Evolutionary conservation across 2,797 vertebrate genomes (phyloP), one percentile per base, ranked within the genome.

Genomic region (Kryptopterus vitreolus): DNA sequence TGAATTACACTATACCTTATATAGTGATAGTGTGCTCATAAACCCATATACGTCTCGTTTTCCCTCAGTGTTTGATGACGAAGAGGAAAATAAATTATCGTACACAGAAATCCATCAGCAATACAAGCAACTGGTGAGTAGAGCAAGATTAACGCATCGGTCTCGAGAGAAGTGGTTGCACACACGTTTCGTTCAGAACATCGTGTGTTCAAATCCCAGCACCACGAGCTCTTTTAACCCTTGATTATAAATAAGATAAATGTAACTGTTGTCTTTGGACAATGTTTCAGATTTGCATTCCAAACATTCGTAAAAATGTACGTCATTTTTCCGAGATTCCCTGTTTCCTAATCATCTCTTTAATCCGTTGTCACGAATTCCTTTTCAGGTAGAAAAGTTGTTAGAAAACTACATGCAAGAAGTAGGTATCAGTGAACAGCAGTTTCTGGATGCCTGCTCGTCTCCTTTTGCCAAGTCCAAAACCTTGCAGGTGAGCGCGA

Each of bases 91-190:
- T 88, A 99, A 99, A 89, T 90, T 99, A 80, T 94, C 95, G 4
- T 99, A 99, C 77, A 99, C 97, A 82, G 98, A 98, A 86, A 97
- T 99, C 90, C 97, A 99, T 88, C 92, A 96, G 87, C 96, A 98
- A 86, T 99, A 98, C 90, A 98, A 98, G 90, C 95, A 95, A 81
- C 83, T 99, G 95, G 97, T 98, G 89, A 98, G 95, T 94, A 80
- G 10, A 43, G 10, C 10, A 43, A 43, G 6, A 10, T 43, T 0
- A 43, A 43, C 38, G 10, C 38, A 43, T 43, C 38, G 10, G n/a
- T 10, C 10, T 43, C 10, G 38, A 43, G 38, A 10, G 38, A 43
- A 43, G 38, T 43, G 38, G 38, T 43, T 43, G 38, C 38, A 43
- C 38, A 43, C n/a, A n/a, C n/a, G n/a, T n/a, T n/a, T n/a, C n/a